Evolutionary conservation across 2,797 vertebrate genomes (phyloP), one percentile per base, ranked within the genome.

Genomic region (Pseudotriccus pelzelni): DNA sequence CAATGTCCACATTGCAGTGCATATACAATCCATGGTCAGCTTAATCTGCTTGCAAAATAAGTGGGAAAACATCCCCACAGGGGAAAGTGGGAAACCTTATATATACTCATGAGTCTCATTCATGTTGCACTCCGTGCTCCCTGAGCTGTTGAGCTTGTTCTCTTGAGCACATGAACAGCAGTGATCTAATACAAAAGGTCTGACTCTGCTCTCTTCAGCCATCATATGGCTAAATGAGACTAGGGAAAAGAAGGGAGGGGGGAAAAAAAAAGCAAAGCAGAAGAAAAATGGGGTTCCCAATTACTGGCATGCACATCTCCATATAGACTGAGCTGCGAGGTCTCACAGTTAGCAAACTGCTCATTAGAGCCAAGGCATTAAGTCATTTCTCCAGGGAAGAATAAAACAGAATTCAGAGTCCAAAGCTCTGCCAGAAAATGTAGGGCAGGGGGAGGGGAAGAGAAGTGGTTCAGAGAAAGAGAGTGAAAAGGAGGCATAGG

Each of bases 361-460:
- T 97, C 86, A 52, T 93, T 94, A 95, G 76, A 97, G 96, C 97
- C 97, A 98, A 97, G 90, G 93, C 87, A 96, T 96, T 98, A 97
- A 97, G 96, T 98, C 96, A 98, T 97, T 96, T 96, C 97, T 97
- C 97, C 52, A 84, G 95, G 96, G 97, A 90, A 77, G 49, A 79
- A 94, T 98, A 97, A 98, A 97, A 84, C 76, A 94, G 86, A 96
- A 91, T 75, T 96, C 63, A 91, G 93, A 97, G 90, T 68, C 93
- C 93, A 94, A 86, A 91, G 36, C 64, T 94, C 86, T 95, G 93
- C 94, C 97, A 95, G 90, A 95, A 95, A 96, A 93, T 86, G 77
- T 80, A 90, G 78, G 53, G 72, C 44, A 82, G 80, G 80, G 90
- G 87, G 80, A 92, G 58, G 86, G 85, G 68, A 76, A 67, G 41